Evolutionary conservation across 2,888 invertebrate genomes (phyloP).

Genomic region (Melinopterus prodromus): DNA sequence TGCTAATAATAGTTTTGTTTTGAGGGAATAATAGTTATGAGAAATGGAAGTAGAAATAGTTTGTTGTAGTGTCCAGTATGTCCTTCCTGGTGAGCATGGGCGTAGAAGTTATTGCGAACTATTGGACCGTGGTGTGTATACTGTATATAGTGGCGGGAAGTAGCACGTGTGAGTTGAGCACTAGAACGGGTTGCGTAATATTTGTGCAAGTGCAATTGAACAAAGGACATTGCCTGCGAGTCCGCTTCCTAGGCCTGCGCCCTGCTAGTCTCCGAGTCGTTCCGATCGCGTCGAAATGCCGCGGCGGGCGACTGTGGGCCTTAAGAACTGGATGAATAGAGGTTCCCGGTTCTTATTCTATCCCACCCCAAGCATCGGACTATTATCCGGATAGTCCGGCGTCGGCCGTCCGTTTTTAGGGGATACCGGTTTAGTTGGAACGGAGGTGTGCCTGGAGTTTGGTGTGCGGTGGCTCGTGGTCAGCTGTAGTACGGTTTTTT

Average conservation of each 20-base stretch:
- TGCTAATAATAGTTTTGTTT: neutral
- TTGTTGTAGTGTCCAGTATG: neutral
- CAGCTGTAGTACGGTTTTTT: constrained; percentile 47
- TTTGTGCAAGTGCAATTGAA: constrained; percentile 57
- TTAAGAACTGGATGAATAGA: constrained; percentile 44
- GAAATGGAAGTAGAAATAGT: neutral
- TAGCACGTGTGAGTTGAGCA: constrained; percentile 21
- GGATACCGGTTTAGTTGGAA: constrained; percentile 59
- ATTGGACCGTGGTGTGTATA: too few relatives aligned
- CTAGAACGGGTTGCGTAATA: constrained; percentile 52
- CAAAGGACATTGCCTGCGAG: constrained; percentile 52
- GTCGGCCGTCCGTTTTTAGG: constrained; percentile 58
- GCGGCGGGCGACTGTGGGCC: constrained; percentile 33
- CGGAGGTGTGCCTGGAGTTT: constrained; percentile 54
- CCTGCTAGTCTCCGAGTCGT: constrained; percentile 52
- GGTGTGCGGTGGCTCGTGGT: constrained; percentile 50
- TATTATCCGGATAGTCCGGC: constrained; percentile 43
- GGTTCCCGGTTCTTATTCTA: constrained; percentile 43
- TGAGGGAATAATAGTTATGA: too few relatives aligned
- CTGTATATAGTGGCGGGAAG: neutral
- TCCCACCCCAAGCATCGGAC: constrained; percentile 36
- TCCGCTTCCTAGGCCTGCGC: constrained; percentile 51
- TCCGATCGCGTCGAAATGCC: constrained; percentile 58
- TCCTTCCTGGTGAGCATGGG: neutral
- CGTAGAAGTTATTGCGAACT: neutral